A percentile compares a stretch with the other conserved stretches of the same genome.
Conservation (phyloP, 2,113 vertebrate genomes). For the crab-eating macaque (Macaca fascicularis) region T2T-MFA8v1.1 NC_088379.1:156070001-156070500, state of each 20-base stretch:
- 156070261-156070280: constrained; percentile 14
- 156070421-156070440: neutral
- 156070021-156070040: neutral
- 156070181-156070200: neutral
- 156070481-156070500: constrained; percentile 5
- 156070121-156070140: neutral
- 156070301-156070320: neutral
- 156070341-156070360: constrained; percentile 15
- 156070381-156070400: neutral
- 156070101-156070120: neutral
- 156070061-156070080: neutral
- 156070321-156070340: constrained; percentile 57
- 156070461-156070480: constrained; percentile 7
- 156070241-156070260: constrained; percentile 17
- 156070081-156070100: neutral
- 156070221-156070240: constrained; percentile 13
- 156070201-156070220: constrained; percentile 41
- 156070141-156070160: constrained; percentile 44
- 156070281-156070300: constrained; percentile 45
- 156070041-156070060: neutral
- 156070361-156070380: neutral
- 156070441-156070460: neutral
- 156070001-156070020: neutral
- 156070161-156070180: constrained; percentile 44
- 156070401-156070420: neutral